These are phyloP conservation scores for Centrocercus urophasianus DNA, from an alignment of 2,113 vertebrate genomes.

Conservation along the genomic window DNA sequence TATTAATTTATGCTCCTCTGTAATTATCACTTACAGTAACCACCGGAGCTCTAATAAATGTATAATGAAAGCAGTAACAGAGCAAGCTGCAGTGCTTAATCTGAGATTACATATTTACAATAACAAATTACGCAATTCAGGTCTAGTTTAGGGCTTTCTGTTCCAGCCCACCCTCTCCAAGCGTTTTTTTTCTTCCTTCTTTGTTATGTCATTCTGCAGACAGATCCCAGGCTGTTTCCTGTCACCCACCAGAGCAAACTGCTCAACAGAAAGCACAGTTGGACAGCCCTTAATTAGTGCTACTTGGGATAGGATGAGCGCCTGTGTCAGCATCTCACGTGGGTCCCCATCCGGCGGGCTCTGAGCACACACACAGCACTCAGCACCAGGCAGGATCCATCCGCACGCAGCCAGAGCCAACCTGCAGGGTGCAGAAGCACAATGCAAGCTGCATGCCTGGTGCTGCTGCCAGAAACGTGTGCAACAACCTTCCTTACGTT, in stretches of 20 bases:
- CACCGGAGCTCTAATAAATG: constrained; percentile 80
- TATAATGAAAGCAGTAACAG: constrained; percentile 83
- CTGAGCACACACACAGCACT: neutral
- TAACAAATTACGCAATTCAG: constrained; percentile 71
- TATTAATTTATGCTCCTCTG: constrained; percentile 63
- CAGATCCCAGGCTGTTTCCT: constrained; percentile 94
- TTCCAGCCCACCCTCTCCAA: constrained; percentile 72
- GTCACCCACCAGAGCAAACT: constrained; percentile 87
- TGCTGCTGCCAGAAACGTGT: constrained; percentile 19
- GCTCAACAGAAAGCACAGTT: constrained; percentile 89
- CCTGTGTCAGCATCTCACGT: constrained; percentile 88
- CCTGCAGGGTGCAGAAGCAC: constrained; percentile 53
- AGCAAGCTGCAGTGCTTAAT: constrained; percentile 81
- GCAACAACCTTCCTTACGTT: constrained; percentile 53
- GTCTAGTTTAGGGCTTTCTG: constrained; percentile 80
- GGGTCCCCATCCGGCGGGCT: neutral
- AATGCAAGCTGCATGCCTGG: neutral
- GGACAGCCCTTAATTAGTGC: constrained; percentile 97
- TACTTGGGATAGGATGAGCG: constrained; percentile 87
- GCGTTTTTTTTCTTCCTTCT: constrained; percentile 76
- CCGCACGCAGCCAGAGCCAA: constrained; percentile 2
- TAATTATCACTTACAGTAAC: constrained; percentile 65
- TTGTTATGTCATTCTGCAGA: constrained; percentile 93
- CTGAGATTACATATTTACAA: constrained; percentile 71
- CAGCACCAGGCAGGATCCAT: fast-evolving